Base-by-base conservation (phyloP, 2,797 vertebrate genomes). In the Iguana delicatissima region DNA sequence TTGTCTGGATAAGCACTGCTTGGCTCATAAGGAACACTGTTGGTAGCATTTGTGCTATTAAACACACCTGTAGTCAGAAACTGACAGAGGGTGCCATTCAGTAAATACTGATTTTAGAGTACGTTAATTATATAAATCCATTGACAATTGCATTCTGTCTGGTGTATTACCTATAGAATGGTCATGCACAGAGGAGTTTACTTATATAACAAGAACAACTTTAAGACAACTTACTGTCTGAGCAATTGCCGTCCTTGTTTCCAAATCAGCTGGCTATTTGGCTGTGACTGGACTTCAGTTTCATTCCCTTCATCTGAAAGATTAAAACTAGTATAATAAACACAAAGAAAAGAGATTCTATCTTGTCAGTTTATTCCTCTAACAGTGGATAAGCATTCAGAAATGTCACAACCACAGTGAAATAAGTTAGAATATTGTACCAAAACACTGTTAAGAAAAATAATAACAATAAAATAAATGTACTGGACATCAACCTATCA, bases 231-330 rank as follows among this genome's bases (percentile, higher is more conserved):
- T 98, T 97, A 99, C 99, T 99, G 99, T 97, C 99, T 98, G 95
- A 99, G 98, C 90, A 99, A 98, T 93, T 99, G 99, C 2, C 99
- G 98, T 85, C 99, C 99, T 97, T 99, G 99, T 96, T 99, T 99
- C 99, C 99, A 99, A 96, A 99, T 99, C 97, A 99, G 97, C 96
- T 99, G 99, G 97, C 98, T 99, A 96, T 99, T 99, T 83, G 98
- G 98, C 12, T 98, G 97, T 97, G 97, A 98, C 96, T 96, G 98
- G 93, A 96, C 95, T 96, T 99, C 99, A 38, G 98, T 98, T 95
- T 99, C 99, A 92, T 99, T 99, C 94, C 98, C 98, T 96, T 99
- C 99, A 97, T 99, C 99, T 99, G 97, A 86, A 97, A 96, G 91
- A 95, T 18, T 13, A 85, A 79, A 52, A 57, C 6, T 59, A 64